Conservation (phyloP, 2,113 vertebrate genomes). For the Zosterops japonicus region DNA sequence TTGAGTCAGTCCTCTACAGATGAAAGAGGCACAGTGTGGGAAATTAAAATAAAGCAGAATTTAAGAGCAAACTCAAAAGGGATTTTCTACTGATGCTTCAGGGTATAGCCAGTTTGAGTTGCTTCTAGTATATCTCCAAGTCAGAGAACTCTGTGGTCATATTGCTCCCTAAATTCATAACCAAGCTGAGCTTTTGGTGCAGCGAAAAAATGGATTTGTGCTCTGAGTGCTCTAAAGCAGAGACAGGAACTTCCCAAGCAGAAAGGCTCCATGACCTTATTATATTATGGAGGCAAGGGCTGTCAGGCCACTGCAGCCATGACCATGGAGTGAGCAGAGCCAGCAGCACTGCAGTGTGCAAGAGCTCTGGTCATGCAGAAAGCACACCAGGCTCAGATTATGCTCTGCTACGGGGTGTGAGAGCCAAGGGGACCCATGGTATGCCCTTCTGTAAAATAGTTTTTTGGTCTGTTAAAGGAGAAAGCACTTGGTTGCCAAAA, state of each 20-base stretch:
- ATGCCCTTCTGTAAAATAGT: neutral
- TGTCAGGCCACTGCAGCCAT: neutral
- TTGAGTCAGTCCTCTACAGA: neutral
- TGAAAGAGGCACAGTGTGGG: neutral
- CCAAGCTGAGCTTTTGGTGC: neutral
- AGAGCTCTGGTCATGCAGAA: neutral
- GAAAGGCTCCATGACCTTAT: neutral
- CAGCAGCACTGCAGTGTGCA: neutral
- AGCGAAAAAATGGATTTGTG: neutral
- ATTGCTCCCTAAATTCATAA: neutral
- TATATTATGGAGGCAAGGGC: neutral
- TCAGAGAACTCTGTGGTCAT: neutral
- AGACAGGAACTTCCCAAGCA: neutral
- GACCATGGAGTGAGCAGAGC: accelerated
- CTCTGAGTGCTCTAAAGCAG: neutral
- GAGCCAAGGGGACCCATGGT: accelerated
- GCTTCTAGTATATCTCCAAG: neutral
- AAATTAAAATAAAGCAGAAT: neutral
- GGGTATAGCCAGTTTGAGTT: neutral
- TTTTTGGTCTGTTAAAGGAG: neutral
- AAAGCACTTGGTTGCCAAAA: neutral
- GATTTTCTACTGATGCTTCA: neutral
- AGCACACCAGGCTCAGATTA: neutral
- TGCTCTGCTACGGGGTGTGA: neutral
- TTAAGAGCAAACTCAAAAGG: neutral